Base-by-base conservation (phyloP, 2,888 invertebrate species). In the Lordiphosa fenestrarum region DNA sequence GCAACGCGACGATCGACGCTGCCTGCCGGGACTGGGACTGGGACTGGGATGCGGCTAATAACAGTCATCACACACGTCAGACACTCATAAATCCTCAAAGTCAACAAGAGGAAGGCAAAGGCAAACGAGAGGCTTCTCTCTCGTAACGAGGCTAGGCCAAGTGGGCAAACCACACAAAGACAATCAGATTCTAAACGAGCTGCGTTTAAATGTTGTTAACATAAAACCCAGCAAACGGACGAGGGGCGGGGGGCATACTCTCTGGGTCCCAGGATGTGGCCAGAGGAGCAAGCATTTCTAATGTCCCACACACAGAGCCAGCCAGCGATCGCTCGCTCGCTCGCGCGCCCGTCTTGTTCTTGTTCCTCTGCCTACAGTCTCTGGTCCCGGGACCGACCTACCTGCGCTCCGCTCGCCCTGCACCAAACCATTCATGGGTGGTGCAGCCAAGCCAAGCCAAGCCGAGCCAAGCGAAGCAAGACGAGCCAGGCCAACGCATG, bases 1-100 rank as follows among this genome's bases (percentile, higher is more conserved):
- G 30, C 25, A 30, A 30, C 13, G 23, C 64, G 39, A 46, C 40
- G 64, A 64, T 64, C 44, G 42, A 42, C 33, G 46, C 33, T 42
- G 59, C 23, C 6, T 23, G 50, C 49, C 53, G 44, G 35, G 42
- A 35, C 13, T 39, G 49, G 38, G 41, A 38, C 37, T 39, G 61
- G 30, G 63, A 40, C 56, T 68, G 57, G 78, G 66, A 60, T 58
- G 67, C 60, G 72, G 74, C 83, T 85, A 85, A 86, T 85, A 85
- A 85, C 86, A 83, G 85, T 85, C 86, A 85, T 85, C 86, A 78
- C 74, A 83, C 84, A 73, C 76, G 73, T 75, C 81, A 78, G 78
- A 85, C 73, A 80, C 81, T 76, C 85, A 86, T 85, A 85, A 85
- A 86, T 85, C 83, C 82, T 85, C 73, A 75, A 71, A 69, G 72